Percentiles rank a stretch among this genome's conserved stretches.
Conservation (phyloP, 1,140 invertebrate species). For the Elymnias hypermnestra region DNA sequence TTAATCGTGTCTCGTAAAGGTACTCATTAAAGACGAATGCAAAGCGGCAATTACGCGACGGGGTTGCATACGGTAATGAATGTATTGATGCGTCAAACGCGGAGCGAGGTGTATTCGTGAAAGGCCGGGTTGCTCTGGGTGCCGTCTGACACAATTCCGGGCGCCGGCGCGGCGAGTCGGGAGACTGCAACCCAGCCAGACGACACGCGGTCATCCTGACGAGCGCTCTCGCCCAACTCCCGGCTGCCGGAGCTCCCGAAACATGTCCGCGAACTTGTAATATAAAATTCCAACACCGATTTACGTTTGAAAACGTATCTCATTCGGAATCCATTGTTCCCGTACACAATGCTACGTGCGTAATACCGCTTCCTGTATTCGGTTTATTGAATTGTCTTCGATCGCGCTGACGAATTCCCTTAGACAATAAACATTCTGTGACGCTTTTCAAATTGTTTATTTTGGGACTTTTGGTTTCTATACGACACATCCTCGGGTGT, state of each 20-base stretch:
- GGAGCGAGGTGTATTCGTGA: slow-evolving; percentile 50
- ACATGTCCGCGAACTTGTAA: slow-evolving; percentile 14
- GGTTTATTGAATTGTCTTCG: slow-evolving; percentile 39
- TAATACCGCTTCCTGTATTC: slow-evolving; percentile 41
- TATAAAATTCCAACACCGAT: slow-evolving; percentile 30
- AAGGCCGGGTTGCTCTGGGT: slow-evolving; percentile 55
- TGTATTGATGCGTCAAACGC: slow-evolving; percentile 61
- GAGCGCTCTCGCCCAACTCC: slow-evolving; percentile 44
- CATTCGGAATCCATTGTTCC: slow-evolving; percentile 37
- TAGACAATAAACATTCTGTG: slow-evolving; percentile 27
- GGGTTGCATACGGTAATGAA: slow-evolving; percentile 44
- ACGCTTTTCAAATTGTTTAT: slow-evolving; percentile 29
- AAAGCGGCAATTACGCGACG: slow-evolving; percentile 31
- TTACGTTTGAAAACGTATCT: slow-evolving; percentile 20
- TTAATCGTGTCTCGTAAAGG: no score
- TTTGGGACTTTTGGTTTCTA: not conserved
- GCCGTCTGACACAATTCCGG: slow-evolving; percentile 66
- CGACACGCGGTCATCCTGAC: slow-evolving; percentile 54
- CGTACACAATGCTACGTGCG: slow-evolving; percentile 43
- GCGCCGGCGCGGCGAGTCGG: slow-evolving; percentile 65
- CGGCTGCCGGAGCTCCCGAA: slow-evolving; percentile 9
- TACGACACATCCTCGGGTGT: not conserved
- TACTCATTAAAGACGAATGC: slow-evolving; percentile 5
- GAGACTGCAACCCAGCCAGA: slow-evolving; percentile 64
- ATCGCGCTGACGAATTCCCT: slow-evolving; percentile 34